Conservation (phyloP, 2,113 vertebrate species). For the Paradoxurus hermaphroditus region DNA sequence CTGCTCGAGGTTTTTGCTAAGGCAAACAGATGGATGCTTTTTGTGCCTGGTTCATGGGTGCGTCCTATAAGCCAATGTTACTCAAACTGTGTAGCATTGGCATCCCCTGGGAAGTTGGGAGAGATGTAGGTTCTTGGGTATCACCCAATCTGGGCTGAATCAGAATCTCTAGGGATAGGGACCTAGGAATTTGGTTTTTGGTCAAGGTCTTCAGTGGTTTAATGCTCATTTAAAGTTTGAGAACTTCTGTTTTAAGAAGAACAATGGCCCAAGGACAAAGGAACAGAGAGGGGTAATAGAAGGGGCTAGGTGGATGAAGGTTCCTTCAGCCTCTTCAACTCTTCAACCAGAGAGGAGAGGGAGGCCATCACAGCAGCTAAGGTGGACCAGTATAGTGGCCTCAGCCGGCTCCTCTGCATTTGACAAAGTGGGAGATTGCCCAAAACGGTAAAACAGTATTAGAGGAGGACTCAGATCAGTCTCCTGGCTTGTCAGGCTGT, state of each 20-base stretch:
- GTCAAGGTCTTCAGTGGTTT: neutral
- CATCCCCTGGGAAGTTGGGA: neutral
- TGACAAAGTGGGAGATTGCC: neutral
- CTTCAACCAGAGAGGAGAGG: neutral
- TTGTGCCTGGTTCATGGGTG: neutral
- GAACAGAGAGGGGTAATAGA: neutral
- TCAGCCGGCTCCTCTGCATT: neutral
- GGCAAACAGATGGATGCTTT: neutral
- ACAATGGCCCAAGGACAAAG: neutral
- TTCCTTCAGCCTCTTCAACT: neutral
- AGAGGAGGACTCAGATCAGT: neutral
- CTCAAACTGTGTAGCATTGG: neutral
- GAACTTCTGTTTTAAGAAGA: neutral
- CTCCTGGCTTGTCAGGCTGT: neutral
- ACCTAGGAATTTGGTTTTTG: neutral
- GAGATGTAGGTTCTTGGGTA: neutral
- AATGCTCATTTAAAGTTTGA: neutral
- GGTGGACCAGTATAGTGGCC: accelerated
- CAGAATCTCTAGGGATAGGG: neutral
- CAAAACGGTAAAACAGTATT: neutral
- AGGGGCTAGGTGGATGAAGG: neutral
- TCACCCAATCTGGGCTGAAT: neutral
- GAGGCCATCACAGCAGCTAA: neutral
- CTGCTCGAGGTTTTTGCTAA: neutral
- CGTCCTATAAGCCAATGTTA: neutral